Percentiles rank a stretch among this genome's conserved stretches.
These are phyloP conservation scores for Serilophus lunatus DNA, from an alignment of 2,113 vertebrate species.

Conservation along the genomic window DNA sequence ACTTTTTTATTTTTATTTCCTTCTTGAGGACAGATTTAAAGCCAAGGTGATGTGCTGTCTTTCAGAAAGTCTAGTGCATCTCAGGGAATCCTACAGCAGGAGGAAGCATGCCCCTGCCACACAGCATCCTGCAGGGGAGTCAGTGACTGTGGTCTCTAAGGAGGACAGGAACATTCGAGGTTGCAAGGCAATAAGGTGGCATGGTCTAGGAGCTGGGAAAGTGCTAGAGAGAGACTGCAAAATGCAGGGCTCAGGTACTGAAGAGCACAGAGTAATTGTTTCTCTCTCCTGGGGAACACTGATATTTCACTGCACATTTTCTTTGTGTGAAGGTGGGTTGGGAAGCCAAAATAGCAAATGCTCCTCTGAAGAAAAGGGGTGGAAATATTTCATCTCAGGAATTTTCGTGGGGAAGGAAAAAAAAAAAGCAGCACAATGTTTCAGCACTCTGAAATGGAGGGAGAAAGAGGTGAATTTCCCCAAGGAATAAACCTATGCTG, in stretches of 20 bases:
- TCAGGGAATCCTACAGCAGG: not conserved
- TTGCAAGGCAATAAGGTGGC: not conserved
- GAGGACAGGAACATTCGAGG: not conserved
- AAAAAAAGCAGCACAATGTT: not conserved
- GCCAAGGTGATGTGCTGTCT: not conserved
- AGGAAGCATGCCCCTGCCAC: not conserved
- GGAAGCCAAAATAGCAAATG: not conserved
- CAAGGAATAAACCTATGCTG: not conserved
- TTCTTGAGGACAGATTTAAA: not conserved
- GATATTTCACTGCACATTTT: not conserved
- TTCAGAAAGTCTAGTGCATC: not conserved
- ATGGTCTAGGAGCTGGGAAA: not conserved
- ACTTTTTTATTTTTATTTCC: not conserved
- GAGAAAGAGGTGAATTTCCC: not conserved
- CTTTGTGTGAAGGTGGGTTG: not conserved
- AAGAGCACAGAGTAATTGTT: not conserved
- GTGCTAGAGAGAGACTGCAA: not conserved
- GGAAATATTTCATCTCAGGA: not conserved
- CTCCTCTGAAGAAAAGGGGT: not conserved
- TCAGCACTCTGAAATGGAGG: not conserved
- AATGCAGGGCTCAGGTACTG: not conserved
- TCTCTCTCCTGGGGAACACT: not conserved
- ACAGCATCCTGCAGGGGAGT: not conserved
- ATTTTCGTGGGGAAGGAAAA: not conserved
- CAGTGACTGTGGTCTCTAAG: not conserved